Percentiles rank a stretch among this genome's conserved stretches.
phyloP scores from a whole-genome alignment of 1,140 invertebrate species.

The Caerostris darwini region DNA sequence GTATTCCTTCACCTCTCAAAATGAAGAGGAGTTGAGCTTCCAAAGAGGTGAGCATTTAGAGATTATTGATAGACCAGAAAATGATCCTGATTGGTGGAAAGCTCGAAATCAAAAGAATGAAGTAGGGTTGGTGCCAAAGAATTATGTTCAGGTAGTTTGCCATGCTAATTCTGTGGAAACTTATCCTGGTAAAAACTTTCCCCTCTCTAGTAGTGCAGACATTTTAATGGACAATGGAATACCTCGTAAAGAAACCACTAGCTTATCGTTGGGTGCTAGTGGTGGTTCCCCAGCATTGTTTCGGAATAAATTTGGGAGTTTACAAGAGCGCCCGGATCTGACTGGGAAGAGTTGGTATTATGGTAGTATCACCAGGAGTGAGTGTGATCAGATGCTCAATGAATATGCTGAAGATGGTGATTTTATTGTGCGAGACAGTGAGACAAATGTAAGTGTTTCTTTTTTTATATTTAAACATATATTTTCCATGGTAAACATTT shows the following conservation, averaged over 20 bases:
- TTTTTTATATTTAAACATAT: neutral
- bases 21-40: conserved; percentile 98
- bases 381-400: conserved; percentile 96
- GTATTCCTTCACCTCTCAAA: conserved; percentile 96
- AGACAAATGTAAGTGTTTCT: conserved; percentile 94
- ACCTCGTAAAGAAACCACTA: conserved; percentile 69
- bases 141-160: conserved; percentile 91
- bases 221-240: conserved; percentile 73
- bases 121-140: conserved; percentile 96
- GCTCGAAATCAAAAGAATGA: conserved; percentile 95
- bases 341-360: conserved; percentile 97
- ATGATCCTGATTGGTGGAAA: conserved; percentile 99
- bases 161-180: conserved; percentile 73
- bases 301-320: conserved; percentile 72
- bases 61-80: conserved; percentile 95
- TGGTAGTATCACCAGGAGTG: conserved; percentile 95
- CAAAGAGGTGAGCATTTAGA: conserved; percentile 97
- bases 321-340: conserved; percentile 86
- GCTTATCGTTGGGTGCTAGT: conserved; percentile 72
- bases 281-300: conserved; percentile 71
- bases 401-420: conserved; percentile 97
- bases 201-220: conserved; percentile 74
- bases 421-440: conserved; percentile 98
- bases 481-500: too few species aligned
- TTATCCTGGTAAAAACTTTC: conserved; percentile 75